phyloP scores from a whole-genome alignment of 2,888 invertebrate species.

The Ichneumoninae sp. region DNA sequence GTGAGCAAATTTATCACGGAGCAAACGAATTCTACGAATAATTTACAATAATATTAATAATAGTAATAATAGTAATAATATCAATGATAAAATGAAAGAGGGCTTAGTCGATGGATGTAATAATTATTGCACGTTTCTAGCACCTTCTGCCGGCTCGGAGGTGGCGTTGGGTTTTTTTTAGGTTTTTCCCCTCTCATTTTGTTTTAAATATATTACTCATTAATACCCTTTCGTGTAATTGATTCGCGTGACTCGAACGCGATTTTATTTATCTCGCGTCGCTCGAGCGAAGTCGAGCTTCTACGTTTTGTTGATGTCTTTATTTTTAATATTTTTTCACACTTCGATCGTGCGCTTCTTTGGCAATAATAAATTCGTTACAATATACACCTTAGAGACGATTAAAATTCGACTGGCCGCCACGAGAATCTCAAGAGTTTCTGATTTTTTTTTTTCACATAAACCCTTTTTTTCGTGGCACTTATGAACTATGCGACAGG shows the following conservation, averaged over 20 bases:
- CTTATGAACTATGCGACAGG: conserved; percentile 55
- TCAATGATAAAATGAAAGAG: conserved; percentile 51
- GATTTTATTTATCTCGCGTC: conserved; percentile 49
- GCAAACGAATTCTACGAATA: conserved; percentile 61
- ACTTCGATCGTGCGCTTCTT: conserved; percentile 48
- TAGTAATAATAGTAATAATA: conserved; percentile 37
- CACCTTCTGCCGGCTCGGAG: conserved; percentile 61
- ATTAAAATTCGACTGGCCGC: conserved; percentile 66
- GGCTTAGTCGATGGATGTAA: conserved; percentile 35
- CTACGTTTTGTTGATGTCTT: neutral
- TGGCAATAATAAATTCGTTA: conserved; percentile 72
- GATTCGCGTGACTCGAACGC: conserved; percentile 51
- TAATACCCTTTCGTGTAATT: conserved; percentile 71
- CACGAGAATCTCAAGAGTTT: conserved; percentile 45
- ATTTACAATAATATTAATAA: conserved; percentile 64
- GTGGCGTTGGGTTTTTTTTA: conserved; percentile 47
- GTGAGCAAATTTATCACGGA: conserved; percentile 58
- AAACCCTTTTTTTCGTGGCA: conserved; percentile 41
- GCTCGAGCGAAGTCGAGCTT: conserved; percentile 15
- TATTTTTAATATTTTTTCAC: conserved; percentile 1
- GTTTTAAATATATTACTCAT: conserved; percentile 74
- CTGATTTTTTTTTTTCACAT: conserved; percentile 17
- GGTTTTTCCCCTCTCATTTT: conserved; percentile 68
- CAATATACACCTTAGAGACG: conserved; percentile 69
- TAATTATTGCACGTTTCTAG: conserved; percentile 74